A percentile compares a stretch with the other conserved stretches of the same genome.
Evolutionary conservation across 1,140 invertebrate species (phyloP).

Genomic region (Diorhabda carinulata): DNA sequence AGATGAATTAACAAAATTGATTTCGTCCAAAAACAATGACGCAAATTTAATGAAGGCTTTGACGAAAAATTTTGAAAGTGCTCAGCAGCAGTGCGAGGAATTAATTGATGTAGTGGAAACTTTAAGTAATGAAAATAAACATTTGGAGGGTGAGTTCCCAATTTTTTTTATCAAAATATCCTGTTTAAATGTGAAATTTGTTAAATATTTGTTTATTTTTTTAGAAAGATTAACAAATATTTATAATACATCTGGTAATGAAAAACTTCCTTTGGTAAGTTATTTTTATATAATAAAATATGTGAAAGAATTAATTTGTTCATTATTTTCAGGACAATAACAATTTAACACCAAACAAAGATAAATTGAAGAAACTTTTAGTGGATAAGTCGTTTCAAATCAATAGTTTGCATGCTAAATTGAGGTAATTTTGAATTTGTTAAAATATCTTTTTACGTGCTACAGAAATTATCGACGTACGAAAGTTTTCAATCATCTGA

Average conservation of each 20-base stretch:
- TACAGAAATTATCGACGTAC: too few species aligned
- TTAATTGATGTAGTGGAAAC: conserved; percentile 33
- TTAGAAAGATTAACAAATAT: not conserved
- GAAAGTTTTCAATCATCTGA: too few species aligned
- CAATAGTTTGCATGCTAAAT: conserved; percentile 31
- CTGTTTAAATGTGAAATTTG: too few species aligned
- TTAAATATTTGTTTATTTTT: not conserved
- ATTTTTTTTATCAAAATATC: conserved; percentile 3
- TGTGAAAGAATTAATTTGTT: not conserved
- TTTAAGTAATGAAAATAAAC: conserved; percentile 36
- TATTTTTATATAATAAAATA: too few species aligned
- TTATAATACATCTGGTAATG: too few species aligned
- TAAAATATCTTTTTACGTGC: too few species aligned
- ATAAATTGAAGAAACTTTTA: conserved; percentile 36
- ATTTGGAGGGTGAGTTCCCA: conserved; percentile 31
- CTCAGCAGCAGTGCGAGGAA: conserved; percentile 38
- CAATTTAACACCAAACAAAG: conserved; percentile 21
- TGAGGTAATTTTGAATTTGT: conserved; percentile 25
- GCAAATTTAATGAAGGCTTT: conserved; percentile 15
- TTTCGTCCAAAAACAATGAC: conserved; percentile 25
- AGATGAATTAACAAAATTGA: conserved; percentile 32
- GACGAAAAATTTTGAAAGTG: conserved; percentile 31
- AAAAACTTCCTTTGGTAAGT: too few species aligned
- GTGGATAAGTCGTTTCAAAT: conserved; percentile 36
- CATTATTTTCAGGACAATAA: conserved; percentile 25